Evolutionary conservation across 2,113 vertebrate genomes (phyloP), one percentile per base, ranked within the genome.

Genomic region (Actenoides lindsayi): DNA sequence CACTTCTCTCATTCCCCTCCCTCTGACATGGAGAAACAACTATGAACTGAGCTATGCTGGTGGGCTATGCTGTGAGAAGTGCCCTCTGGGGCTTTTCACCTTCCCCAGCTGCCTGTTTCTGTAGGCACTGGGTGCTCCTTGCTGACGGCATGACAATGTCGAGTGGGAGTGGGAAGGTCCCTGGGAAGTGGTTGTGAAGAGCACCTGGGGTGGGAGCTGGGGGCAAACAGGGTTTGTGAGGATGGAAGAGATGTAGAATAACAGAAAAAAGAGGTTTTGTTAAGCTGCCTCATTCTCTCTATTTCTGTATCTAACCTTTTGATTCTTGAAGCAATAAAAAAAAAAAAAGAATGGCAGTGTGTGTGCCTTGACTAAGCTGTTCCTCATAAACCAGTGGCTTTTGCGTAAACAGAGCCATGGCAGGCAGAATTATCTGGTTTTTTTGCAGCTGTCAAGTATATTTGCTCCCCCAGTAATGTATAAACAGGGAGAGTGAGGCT

Each of bases 291-390:
- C 21, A 6, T 93, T 80, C 44, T 80, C 68, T 90, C 74, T 88
- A n/a, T 96, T 91, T 95, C 70, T 93, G 86, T 87, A 64, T 59
- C 77, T 87, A 94, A 94, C 95, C 87, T 96, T 95, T 95, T 70
- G 31, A 77, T 91, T 78, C 91, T 91, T 1, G 0, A 87, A 80
- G 82, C 74, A 86, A 82, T 77, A 42, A 89, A 59, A 90, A 35
- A 37, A 35, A 37, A 37, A 37, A 37, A 37, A 37, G 37, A 37
- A 37, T 37, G 87, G 37, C 93, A 79, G 91, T 60, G 83, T 82
- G 87, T 92, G 77, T 82, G 83, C 80, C 91, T 96, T 81, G 86
- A 81, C 80, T 91, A 77, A 92, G 90, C 89, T 59, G 74, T 51
- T 92, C 86, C 89, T 92, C 64, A 57, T 96, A 97, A 96, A 96